These are phyloP conservation scores for Crotalus viridis DNA, from an alignment of 2,113 vertebrate species.

Conservation along the genomic window DNA sequence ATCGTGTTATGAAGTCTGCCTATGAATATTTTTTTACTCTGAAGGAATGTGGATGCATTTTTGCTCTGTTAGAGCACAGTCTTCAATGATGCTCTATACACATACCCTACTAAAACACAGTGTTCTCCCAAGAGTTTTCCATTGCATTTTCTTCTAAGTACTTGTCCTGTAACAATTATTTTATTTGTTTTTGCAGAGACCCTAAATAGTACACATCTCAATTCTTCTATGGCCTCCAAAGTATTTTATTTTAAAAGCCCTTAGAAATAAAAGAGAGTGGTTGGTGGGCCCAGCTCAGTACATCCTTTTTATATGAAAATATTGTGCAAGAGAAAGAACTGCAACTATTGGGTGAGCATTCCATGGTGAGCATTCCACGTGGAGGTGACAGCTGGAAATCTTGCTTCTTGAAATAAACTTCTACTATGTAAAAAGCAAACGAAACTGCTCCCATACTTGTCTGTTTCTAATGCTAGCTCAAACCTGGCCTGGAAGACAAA, in stretches of 20 bases:
- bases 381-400: background rate
- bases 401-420: background rate
- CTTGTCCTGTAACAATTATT: constrained; percentile 72
- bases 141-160: constrained; percentile 69
- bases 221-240: constrained; percentile 1
- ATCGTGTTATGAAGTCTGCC: constrained; percentile 66
- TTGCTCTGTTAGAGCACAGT: constrained; percentile 70
- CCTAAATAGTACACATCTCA: constrained; percentile 64
- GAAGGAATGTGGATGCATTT: constrained; percentile 76
- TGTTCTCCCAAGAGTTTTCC: constrained; percentile 66
- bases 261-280: background rate
- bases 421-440: background rate
- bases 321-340: background rate
- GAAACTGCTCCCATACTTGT: background rate
- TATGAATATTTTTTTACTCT: constrained; percentile 72
- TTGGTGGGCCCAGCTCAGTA: background rate
- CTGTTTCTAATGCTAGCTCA: background rate
- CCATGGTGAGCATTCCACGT: background rate
- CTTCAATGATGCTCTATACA: constrained; percentile 71
- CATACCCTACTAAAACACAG: constrained; percentile 76
- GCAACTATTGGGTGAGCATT: background rate
- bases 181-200: constrained; percentile 70
- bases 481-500: background rate
- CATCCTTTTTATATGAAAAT: accelerated
- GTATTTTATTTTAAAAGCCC: constrained; percentile 34